Base-by-base conservation (phyloP, 2,113 vertebrate genomes). In the Condylura cristata region DNA sequence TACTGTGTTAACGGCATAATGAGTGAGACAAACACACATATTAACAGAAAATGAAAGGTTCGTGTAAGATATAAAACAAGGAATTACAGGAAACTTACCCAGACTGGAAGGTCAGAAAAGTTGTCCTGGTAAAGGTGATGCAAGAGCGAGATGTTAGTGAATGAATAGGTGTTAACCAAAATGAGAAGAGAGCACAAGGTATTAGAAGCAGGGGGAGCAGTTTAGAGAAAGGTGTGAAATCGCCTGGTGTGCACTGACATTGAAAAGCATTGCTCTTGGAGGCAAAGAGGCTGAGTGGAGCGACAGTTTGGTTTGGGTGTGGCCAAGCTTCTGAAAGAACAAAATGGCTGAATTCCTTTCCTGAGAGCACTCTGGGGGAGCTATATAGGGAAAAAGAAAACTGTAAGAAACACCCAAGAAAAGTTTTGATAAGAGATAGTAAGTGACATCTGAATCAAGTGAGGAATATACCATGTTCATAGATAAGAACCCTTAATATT, bases 201-300 rank as follows among this genome's bases (percentile, higher is more conserved):
- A 1, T 60, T 53, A 22, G 63, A 75, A 66, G 72, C 4, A 20
- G 70, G 58, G 12, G 9, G 0, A 60, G 8, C 13, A 14, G 14
- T 1, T 3, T 30, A 22, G 22, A 34, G 5, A 16, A 30, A 61
- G 16, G 1, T 71, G 28, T 58, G 26, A 70, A 56, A 18, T 4
- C 13, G 22, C 24, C 8, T 6, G 6, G 3, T 1, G 2, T 7
- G 7, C 24, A 24, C 3, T 46, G 46, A 56, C 26, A 0, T 0
- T 2, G 61, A 56, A 20, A 56, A 24, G 24, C 30, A 6, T 28
- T 7, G 3, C 17, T 32, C 13, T 22, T 51, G 44, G 63, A 83
- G 30, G 61, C 8, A 78, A 66, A 58, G 28, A 28, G n/a, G 16
- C 11, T 78, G 37, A 11, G 22, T 18, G 14, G 44, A 72, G n/a